phyloP scores from a whole-genome alignment of 1,140 invertebrate genomes.

The Bombus sylvicola region DNA sequence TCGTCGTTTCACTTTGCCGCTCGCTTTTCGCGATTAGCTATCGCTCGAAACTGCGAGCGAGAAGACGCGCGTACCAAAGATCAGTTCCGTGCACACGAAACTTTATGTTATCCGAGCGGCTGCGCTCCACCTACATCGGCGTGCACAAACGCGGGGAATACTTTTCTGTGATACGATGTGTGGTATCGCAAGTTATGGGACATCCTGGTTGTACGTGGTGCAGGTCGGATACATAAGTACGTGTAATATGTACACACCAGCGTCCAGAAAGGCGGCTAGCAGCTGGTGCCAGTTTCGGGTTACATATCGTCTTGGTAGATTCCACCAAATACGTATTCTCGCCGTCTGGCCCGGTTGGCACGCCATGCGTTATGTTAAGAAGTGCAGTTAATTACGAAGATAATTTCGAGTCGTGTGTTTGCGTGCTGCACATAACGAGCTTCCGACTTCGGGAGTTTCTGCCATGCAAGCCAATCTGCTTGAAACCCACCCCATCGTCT shows the following conservation, averaged over 20 bases:
- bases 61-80: background rate
- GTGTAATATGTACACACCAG: slow-evolving; percentile 47
- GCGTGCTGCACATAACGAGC: slow-evolving; percentile 82
- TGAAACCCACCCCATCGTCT: slow-evolving; percentile 57
- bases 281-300: slow-evolving; percentile 80
- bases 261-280: slow-evolving; percentile 64
- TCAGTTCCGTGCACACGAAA: slow-evolving; percentile 17
- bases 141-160: slow-evolving; percentile 11
- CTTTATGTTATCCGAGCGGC: slow-evolving; percentile 21
- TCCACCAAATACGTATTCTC: slow-evolving; percentile 75
- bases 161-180: slow-evolving; percentile 22
- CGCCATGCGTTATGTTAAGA: slow-evolving; percentile 83
- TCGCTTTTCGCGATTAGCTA: background rate
- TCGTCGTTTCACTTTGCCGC: background rate
- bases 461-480: slow-evolving; percentile 77
- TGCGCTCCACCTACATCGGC: background rate
- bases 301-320: slow-evolving; percentile 80
- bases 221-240: slow-evolving; percentile 37
- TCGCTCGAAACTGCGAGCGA: background rate
- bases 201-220: slow-evolving; percentile 35
- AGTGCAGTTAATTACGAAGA: slow-evolving; percentile 83
- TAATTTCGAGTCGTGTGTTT: slow-evolving; percentile 82
- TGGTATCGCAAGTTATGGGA: slow-evolving; percentile 42
- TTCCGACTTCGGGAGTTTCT: slow-evolving; percentile 76
- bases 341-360: slow-evolving; percentile 79